Conservation (phyloP, 23 tunicate genomes). For the Ascidia mentula region DNA sequence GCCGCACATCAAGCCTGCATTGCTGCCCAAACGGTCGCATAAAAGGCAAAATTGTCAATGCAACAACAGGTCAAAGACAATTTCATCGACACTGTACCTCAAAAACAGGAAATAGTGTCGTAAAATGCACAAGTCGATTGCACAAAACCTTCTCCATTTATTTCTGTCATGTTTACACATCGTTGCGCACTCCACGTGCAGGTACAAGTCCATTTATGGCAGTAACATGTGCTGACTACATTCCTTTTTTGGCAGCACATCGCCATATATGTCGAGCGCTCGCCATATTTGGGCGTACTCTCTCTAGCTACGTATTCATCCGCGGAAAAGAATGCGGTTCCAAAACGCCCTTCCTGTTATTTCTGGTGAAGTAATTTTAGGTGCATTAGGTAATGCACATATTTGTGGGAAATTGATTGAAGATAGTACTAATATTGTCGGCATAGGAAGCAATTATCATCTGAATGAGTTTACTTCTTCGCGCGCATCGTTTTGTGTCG, state of each 20-base stretch:
- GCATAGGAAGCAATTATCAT: conserved; percentile 6
- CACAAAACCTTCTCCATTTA: neutral
- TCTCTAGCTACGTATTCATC: conserved; percentile 44
- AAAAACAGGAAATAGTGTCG: conserved; percentile 3
- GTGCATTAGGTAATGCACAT: conserved; percentile 2
- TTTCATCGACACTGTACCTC: neutral
- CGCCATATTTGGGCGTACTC: conserved; percentile 69
- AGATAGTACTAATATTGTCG: neutral
- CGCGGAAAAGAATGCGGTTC: conserved; percentile 31
- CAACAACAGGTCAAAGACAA: neutral
- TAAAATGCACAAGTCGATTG: neutral
- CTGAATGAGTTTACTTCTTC: neutral
- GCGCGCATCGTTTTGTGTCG: conserved; percentile 13
- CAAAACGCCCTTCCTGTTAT: neutral
- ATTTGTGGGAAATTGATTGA: neutral
- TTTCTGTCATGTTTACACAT: conserved; percentile 1
- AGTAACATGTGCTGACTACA: conserved; percentile 40
- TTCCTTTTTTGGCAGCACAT: conserved; percentile 67
- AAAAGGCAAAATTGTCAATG: neutral
- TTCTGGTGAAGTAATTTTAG: neutral
- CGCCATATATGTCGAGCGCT: conserved; percentile 50
- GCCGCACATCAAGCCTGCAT: neutral
- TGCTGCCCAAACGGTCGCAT: neutral
- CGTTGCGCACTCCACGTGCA: conserved; percentile 44
- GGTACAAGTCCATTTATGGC: conserved; percentile 49